phyloP scores from a whole-genome alignment of 1,140 invertebrate genomes.

The Antheraea pernyi region DNA sequence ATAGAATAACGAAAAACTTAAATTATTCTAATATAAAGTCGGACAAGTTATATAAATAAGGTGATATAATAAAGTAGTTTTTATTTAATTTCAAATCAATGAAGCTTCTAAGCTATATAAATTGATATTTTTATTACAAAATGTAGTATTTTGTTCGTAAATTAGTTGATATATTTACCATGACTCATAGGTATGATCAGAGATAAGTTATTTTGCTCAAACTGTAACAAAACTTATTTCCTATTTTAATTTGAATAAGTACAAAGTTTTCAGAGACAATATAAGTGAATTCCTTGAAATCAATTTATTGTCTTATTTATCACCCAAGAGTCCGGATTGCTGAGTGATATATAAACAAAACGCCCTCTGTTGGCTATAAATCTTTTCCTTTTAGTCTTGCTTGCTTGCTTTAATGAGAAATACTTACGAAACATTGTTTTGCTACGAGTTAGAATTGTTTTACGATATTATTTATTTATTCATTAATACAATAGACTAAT shows the following conservation, averaged over 20 bases:
- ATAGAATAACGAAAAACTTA: too few relatives aligned
- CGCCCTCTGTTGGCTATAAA: background rate
- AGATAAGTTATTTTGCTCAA: too few relatives aligned
- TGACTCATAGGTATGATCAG: too few relatives aligned
- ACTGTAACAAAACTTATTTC: background rate
- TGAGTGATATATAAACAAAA: slow-evolving; percentile 5
- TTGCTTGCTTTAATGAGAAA: background rate
- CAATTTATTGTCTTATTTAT: slow-evolving; percentile 2
- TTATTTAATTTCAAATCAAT: too few relatives aligned
- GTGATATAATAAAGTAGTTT: too few relatives aligned
- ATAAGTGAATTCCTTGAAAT: background rate
- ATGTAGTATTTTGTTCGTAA: too few relatives aligned
- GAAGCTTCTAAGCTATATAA: too few relatives aligned
- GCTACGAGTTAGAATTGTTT: background rate
- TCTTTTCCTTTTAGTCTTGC: slow-evolving; percentile 1
- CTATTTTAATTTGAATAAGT: background rate
- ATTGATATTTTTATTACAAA: too few relatives aligned
- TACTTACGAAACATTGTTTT: slow-evolving; percentile 1
- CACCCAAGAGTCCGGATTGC: background rate
- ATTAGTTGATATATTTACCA: too few relatives aligned
- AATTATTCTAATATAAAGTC: too few relatives aligned
- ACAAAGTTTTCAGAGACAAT: background rate
- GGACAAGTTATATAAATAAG: too few relatives aligned
- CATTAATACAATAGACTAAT: background rate
- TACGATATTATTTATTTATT: slow-evolving; percentile 5